Conservation (phyloP, 2,113 vertebrate genomes). For the Hucho hucho region DNA sequence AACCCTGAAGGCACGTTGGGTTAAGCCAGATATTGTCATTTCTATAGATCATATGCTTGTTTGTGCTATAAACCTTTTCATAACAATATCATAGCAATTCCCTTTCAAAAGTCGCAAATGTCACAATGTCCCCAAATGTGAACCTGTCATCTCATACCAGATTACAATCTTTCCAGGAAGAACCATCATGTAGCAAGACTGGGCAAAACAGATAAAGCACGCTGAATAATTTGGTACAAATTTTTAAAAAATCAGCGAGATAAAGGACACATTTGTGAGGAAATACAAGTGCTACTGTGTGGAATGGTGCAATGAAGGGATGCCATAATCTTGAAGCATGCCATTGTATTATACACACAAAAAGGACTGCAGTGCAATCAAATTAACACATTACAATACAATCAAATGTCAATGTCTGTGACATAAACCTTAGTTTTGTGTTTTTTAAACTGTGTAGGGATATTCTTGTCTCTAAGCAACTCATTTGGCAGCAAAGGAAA, state of each 20-base stretch:
- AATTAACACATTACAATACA: constrained; percentile 32
- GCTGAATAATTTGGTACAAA: constrained; percentile 15
- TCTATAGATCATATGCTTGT: neutral
- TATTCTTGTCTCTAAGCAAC: neutral
- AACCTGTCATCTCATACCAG: neutral
- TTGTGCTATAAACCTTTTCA: too few relatives aligned
- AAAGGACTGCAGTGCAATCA: constrained; percentile 11
- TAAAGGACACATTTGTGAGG: constrained; percentile 17
- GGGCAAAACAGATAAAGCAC: neutral
- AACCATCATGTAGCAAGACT: neutral
- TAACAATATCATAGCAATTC: neutral
- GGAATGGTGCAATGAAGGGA: constrained; percentile 1
- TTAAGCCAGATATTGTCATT: neutral
- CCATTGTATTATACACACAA: constrained; percentile 24
- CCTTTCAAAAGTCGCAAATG: neutral
- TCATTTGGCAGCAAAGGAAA: constrained; percentile 25
- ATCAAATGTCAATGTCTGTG: constrained; percentile 29
- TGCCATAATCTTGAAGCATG: constrained; percentile 26
- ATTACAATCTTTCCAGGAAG: neutral
- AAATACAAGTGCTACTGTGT: neutral
- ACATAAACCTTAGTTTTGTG: neutral
- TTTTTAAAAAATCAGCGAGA: neutral
- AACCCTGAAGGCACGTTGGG: neutral
- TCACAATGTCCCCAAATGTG: neutral
- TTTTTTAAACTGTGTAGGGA: neutral